A percentile compares a stretch with the other conserved stretches of the same genome.
Evolutionary conservation across 2,797 vertebrate genomes (phyloP).

Genomic region (Eidolon dupreanum): DNA sequence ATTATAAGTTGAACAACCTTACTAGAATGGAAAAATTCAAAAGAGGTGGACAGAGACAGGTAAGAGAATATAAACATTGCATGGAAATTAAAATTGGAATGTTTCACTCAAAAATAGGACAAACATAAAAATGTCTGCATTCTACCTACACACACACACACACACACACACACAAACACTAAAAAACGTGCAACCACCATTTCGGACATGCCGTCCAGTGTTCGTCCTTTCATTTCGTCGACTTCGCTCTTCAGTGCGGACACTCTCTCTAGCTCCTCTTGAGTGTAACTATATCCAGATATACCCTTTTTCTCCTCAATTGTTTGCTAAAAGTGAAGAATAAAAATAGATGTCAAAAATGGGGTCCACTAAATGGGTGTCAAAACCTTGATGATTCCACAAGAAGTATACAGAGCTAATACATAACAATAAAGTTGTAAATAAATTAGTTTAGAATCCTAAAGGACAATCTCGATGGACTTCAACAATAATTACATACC

Average conservation of each 20-base stretch:
- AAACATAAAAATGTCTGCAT: not conserved
- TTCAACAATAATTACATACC: constrained; percentile 11
- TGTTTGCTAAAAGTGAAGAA: constrained; percentile 89
- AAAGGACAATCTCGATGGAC: not conserved
- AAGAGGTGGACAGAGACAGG: not conserved
- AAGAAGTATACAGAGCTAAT: constrained; percentile 20
- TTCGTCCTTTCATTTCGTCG: constrained; percentile 95
- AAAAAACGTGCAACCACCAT: constrained; percentile 89
- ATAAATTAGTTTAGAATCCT: constrained; percentile 43
- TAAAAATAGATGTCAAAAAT: not conserved
- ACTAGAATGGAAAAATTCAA: constrained; percentile 34
- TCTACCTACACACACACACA: not conserved
- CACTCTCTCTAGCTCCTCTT: constrained; percentile 96
- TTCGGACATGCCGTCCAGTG: constrained; percentile 96
- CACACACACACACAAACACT: too few relatives aligned
- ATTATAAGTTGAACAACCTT: constrained; percentile 14
- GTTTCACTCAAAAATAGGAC: constrained; percentile 6
- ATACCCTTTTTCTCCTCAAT: constrained; percentile 95
- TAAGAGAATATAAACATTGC: constrained; percentile 5
- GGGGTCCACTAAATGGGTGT: not conserved
- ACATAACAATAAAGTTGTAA: constrained; percentile 23
- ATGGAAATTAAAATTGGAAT: constrained; percentile 6
- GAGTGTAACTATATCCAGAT: constrained; percentile 95
- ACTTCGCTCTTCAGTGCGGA: constrained; percentile 96
- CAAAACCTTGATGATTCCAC: not conserved